These are phyloP conservation scores for Pararge aegeria DNA, from an alignment of 1,140 invertebrate genomes.

Conservation along the genomic window DNA sequence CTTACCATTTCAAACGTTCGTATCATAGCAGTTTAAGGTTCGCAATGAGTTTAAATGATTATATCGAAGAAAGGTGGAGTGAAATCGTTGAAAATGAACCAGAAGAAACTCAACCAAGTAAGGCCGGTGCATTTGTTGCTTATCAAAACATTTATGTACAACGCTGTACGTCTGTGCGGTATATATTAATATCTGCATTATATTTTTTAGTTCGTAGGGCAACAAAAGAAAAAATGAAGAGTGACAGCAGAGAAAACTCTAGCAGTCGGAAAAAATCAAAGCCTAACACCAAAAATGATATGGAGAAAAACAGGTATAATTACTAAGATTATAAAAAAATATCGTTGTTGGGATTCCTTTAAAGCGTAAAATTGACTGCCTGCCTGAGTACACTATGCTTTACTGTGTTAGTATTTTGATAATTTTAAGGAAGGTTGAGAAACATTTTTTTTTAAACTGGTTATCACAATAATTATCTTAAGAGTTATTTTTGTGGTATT, in stretches of 20 bases:
- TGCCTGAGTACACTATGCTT: too few relatives aligned
- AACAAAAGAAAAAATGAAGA: slow-evolving; percentile 45
- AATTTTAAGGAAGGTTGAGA: too few relatives aligned
- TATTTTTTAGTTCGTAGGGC: slow-evolving; percentile 35
- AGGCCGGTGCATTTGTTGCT: neutral
- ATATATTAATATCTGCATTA: neutral
- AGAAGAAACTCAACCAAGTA: slow-evolving; percentile 9
- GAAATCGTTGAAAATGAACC: neutral
- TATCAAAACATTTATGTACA: too few relatives aligned
- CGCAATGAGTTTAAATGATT: neutral
- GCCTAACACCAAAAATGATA: slow-evolving; percentile 40
- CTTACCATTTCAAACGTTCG: too few relatives aligned
- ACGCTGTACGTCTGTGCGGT: too few relatives aligned
- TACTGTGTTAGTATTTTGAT: too few relatives aligned
- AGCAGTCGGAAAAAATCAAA: slow-evolving; percentile 50
- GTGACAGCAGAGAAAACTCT: slow-evolving; percentile 49
- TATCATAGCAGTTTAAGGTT: neutral
- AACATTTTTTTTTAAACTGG: too few relatives aligned
- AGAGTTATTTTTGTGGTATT: too few relatives aligned
- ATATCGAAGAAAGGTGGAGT: slow-evolving; percentile 3
- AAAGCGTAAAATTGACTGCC: too few relatives aligned
- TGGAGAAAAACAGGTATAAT: slow-evolving; percentile 35
- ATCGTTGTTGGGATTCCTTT: neutral
- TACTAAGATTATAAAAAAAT: neutral
- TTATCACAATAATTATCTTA: too few relatives aligned